These are phyloP conservation scores for Drosophila multiciliata DNA, from an alignment of 2,888 invertebrate genomes.

Conservation along the genomic window DNA sequence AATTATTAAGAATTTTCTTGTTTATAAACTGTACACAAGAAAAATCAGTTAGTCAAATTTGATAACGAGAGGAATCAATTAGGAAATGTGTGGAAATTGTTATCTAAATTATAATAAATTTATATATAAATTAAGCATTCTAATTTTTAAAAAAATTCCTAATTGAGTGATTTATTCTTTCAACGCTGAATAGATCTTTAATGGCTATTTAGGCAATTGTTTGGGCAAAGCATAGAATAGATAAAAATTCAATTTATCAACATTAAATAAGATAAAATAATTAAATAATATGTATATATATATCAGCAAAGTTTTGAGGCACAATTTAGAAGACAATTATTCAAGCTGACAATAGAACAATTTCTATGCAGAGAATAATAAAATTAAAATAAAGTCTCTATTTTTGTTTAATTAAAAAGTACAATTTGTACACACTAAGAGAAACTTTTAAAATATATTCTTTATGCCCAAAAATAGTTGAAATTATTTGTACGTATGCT, in stretches of 20 bases:
- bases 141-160: neutral
- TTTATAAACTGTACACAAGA: neutral
- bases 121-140: neutral
- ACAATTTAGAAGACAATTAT: neutral
- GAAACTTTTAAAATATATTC: too few species aligned
- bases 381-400: neutral
- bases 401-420: neutral
- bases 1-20: neutral
- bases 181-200: neutral
- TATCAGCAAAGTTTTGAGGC: neutral
- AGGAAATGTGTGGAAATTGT: neutral
- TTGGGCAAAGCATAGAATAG: neutral
- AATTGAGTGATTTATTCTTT: conserved; percentile 8
- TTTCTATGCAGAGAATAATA: too few species aligned
- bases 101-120: neutral
- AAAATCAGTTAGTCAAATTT: neutral
- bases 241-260: conserved; percentile 7
- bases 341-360: neutral
- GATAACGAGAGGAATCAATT: neutral
- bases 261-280: neutral
- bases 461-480: neutral
- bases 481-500: conserved; percentile 22
- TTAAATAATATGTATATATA: neutral
- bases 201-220: neutral
- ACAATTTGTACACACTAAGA: neutral